Evolutionary conservation across 2,888 invertebrate species (phyloP).

Genomic region (Hydrotaea diabolus): DNA sequence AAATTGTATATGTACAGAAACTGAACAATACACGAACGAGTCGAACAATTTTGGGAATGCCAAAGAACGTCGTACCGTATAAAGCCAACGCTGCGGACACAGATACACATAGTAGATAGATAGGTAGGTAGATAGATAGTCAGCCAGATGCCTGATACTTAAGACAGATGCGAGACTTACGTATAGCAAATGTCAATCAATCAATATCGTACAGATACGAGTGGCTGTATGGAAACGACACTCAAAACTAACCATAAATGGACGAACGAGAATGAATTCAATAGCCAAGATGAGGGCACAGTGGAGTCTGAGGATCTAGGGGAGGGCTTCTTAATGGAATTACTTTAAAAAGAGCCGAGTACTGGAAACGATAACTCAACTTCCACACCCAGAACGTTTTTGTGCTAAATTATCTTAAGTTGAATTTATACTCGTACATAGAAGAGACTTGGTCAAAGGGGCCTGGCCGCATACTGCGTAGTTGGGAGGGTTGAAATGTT

Average conservation of each 20-base stretch:
- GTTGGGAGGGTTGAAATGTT: not conserved
- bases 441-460: not conserved
- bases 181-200: constrained; percentile 23
- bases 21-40: constrained; percentile 1
- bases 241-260: not conserved
- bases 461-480: not conserved
- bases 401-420: not conserved
- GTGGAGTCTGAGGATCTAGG: not conserved
- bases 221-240: constrained; percentile 18
- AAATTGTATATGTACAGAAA: constrained; percentile 11
- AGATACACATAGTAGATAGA: not conserved
- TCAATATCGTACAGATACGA: not conserved
- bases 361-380: not conserved
- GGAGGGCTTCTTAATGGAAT: no score
- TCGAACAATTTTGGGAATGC: not conserved
- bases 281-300: not conserved
- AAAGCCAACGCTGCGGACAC: not conserved
- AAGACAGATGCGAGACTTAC: not conserved
- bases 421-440: no score
- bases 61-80: constrained; percentile 1
- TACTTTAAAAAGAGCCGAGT: no score
- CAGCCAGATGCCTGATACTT: constrained; percentile 4
- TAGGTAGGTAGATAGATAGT: not conserved
- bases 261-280: not conserved
- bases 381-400: not conserved